Percentiles rank a stretch among this genome's conserved stretches.
phyloP scores from a whole-genome alignment of 2,113 vertebrate species.

The Pycnonotus jocosus region DNA sequence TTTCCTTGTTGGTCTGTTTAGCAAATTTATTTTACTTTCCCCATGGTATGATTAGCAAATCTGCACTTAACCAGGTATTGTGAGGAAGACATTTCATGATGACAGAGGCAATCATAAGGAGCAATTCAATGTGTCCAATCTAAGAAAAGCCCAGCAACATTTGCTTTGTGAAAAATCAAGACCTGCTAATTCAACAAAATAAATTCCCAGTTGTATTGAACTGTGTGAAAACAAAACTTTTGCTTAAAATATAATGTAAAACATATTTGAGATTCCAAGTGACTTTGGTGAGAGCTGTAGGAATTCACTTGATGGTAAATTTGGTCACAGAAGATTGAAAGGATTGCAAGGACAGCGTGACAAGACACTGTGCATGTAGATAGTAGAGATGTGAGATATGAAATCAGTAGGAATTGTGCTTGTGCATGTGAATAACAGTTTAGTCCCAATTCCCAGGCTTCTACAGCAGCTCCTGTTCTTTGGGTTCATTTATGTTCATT shows the following conservation, averaged over 20 bases:
- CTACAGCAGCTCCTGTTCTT: neutral
- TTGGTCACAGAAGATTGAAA: neutral
- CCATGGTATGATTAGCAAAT: neutral
- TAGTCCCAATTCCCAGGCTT: neutral
- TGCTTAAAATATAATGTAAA: neutral
- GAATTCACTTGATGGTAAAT: neutral
- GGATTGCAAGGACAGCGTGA: neutral
- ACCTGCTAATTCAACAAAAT: neutral
- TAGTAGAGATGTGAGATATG: neutral
- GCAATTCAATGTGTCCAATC: neutral
- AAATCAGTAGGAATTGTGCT: neutral
- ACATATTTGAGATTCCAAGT: neutral
- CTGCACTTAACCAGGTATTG: neutral
- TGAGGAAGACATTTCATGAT: neutral
- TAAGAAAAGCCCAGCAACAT: neutral
- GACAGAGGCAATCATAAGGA: neutral
- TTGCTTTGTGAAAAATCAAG: neutral
- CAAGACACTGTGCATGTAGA: neutral
- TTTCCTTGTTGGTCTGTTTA: neutral
- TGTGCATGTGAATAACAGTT: neutral
- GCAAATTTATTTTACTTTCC: neutral
- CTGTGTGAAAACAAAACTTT: neutral
- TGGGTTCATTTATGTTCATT: neutral
- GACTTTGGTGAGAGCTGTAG: neutral
- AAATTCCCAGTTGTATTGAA: neutral